These are phyloP conservation scores for Sympetrum striolatum DNA, from an alignment of 2,888 invertebrate species.

Conservation along the genomic window DNA sequence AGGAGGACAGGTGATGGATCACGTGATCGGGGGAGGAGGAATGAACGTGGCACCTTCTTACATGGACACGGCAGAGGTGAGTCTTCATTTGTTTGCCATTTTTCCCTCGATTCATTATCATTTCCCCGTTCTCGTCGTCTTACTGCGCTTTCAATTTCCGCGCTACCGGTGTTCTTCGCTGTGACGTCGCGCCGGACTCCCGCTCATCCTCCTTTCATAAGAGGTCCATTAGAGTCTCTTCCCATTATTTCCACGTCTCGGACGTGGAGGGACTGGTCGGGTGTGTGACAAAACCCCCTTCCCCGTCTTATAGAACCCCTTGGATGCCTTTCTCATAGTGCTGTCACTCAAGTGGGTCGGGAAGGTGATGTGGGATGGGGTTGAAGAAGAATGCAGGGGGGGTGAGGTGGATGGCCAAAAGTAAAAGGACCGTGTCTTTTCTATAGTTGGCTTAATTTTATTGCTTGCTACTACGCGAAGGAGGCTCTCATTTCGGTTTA, in stretches of 20 bases:
- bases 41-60: slow-evolving; percentile 1
- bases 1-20: neutral
- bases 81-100: neutral
- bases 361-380: slow-evolving; percentile 3
- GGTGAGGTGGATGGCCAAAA: neutral
- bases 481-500: neutral
- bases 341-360: slow-evolving; percentile 33
- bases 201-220: neutral
- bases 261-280: slow-evolving; percentile 20
- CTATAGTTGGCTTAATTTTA: neutral
- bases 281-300: slow-evolving; percentile 16
- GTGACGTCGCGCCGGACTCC: neutral
- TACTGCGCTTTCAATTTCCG: neutral
- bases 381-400: neutral
- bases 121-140: neutral
- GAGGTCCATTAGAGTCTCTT: slow-evolving; percentile 35
- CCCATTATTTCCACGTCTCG: slow-evolving; percentile 30
- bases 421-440: neutral
- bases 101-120: neutral
- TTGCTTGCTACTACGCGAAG: neutral
- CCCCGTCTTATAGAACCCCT: neutral
- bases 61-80: slow-evolving; percentile 39
- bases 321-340: slow-evolving; percentile 39
- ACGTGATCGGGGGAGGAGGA: neutral
- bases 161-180: neutral